Base-by-base conservation (phyloP, 2,888 invertebrate genomes). In the Platycheirus rosarum region DNA sequence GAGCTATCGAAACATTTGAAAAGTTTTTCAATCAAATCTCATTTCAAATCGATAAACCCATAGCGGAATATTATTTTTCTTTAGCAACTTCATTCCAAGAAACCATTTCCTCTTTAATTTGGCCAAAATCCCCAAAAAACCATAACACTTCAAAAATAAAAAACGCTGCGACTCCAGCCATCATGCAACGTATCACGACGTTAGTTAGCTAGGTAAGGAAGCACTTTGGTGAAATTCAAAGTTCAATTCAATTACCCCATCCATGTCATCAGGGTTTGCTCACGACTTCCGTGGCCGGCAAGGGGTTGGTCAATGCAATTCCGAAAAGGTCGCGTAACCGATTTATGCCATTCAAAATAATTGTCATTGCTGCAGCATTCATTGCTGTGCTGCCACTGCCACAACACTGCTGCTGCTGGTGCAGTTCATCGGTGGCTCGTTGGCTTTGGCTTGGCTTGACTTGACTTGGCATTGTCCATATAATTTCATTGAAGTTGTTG, bases 311-410 rank as follows among this genome's bases (percentile, higher is more conserved):
- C 48, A 46, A 60, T 66, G 35, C 35, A 55, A 40, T 68, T 74
- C 20, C 8, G 26, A 65, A 48, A 53, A 68, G 73, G 49, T 42
- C 70, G 9, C 46, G 73, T 66, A 82, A 82, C 48, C 71, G 77
- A 71, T 82, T 82, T 77, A 82, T 77, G 77, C 68, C 62, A 80
- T 80, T 80, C 66, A 40, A 76, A 80, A 77, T 82, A 82, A 82
- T 77, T 73, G 82, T 82, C 77, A 71, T 57, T 82, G 77, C 68
- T 63, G 82, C 71, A 73, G 68, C 62, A 68, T 11, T 71, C 68
- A 37, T 26, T 57, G 57, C 23, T 77, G n/a, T n/a, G n/a, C n/a
- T n/a, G n/a, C n/a, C n/a, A n/a, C n/a, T n/a, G n/a, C n/a, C n/a
- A n/a, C n/a, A n/a, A n/a, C n/a, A n/a, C n/a, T n/a, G n/a, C n/a